Conservation (phyloP, 2,797 vertebrate genomes). For the Tarsius wallacei region DNA sequence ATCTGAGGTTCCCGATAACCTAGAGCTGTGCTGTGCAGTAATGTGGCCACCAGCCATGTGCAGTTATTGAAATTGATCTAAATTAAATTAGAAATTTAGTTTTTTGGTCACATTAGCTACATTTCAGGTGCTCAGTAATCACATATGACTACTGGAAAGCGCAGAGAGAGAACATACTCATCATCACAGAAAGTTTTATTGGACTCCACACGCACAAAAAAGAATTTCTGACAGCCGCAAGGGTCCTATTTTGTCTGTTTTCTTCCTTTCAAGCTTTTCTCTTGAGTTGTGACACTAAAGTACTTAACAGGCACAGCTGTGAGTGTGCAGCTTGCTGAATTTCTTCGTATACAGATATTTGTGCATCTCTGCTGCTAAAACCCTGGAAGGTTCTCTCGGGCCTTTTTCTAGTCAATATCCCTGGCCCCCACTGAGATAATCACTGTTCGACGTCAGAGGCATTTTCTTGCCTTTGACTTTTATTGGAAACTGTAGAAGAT, state of each 20-base stretch:
- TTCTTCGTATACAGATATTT: rapidly evolving
- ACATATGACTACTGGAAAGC: too few species aligned
- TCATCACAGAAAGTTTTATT: neutral
- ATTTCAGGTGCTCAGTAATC: neutral
- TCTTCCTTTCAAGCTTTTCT: neutral
- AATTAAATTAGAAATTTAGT: neutral
- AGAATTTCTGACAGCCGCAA: neutral
- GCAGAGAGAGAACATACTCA: neutral
- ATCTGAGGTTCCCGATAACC: neutral
- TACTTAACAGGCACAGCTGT: neutral
- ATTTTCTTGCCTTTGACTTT: neutral
- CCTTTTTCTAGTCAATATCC: neutral
- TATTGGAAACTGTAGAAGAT: neutral
- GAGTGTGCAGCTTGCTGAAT: neutral
- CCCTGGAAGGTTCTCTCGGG: rapidly evolving
- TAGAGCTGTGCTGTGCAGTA: rapidly evolving
- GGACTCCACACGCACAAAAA: neutral
- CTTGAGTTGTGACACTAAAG: neutral
- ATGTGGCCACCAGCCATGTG: neutral
- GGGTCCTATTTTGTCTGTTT: neutral
- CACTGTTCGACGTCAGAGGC: neutral
- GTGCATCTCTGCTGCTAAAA: rapidly evolving
- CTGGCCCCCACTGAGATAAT: too few species aligned
- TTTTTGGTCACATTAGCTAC: neutral
- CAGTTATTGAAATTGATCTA: neutral